phyloP scores from a whole-genome alignment of 2,113 vertebrate species.

The Cyanoramphus novaezelandiae region DNA sequence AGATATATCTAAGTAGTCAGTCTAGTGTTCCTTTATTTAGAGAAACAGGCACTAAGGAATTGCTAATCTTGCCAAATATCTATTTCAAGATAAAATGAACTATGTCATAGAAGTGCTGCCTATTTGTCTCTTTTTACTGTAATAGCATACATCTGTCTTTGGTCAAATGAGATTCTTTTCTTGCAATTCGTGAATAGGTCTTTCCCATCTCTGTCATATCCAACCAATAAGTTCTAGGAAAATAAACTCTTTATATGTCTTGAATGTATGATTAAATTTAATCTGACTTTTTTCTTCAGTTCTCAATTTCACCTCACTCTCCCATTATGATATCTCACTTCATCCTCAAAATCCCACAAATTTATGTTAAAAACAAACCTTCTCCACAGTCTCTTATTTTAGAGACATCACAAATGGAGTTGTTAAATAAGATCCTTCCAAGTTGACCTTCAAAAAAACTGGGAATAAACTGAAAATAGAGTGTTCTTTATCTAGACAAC shows the following conservation, averaged over 20 bases:
- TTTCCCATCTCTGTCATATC: background rate
- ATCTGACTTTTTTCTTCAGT: background rate
- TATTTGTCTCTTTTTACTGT: background rate
- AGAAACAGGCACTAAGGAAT: background rate
- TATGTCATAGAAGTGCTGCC: background rate
- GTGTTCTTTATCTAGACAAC: background rate
- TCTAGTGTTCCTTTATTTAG: constrained; percentile 9
- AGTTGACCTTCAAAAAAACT: background rate
- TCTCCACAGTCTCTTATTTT: background rate
- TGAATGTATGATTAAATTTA: background rate
- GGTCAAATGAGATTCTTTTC: background rate
- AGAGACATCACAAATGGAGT: background rate
- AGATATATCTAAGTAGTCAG: background rate
- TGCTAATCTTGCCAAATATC: constrained; percentile 28
- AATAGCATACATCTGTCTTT: constrained; percentile 11
- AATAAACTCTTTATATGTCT: background rate
- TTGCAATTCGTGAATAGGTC: background rate
- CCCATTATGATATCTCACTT: background rate
- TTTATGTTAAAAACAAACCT: background rate
- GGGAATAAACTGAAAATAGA: background rate
- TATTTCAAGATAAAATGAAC: constrained; percentile 11
- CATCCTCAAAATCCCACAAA: background rate
- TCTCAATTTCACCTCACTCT: background rate
- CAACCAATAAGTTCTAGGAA: background rate
- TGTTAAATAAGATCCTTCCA: background rate